These are phyloP conservation scores for Heteromurus nitidus DNA, from an alignment of 2,888 invertebrate species.

Conservation along the genomic window DNA sequence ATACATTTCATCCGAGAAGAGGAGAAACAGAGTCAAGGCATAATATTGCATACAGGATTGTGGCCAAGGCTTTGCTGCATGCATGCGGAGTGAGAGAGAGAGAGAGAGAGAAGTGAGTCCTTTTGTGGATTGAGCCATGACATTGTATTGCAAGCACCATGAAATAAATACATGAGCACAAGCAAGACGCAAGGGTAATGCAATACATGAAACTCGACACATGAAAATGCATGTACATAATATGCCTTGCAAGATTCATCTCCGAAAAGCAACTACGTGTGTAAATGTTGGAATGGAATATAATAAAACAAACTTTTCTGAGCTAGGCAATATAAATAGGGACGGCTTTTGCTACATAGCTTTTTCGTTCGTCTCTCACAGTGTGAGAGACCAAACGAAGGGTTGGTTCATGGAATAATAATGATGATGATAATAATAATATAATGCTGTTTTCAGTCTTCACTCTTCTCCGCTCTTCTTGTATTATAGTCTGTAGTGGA, in stretches of 20 bases:
- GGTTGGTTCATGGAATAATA: conserved; percentile 35
- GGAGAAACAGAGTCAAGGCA: not conserved
- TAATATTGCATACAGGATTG: not conserved
- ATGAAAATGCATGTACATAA: conserved; percentile 18
- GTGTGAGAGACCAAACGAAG: no score
- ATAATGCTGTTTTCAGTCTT: conserved; percentile 18
- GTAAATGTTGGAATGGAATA: conserved; percentile 29
- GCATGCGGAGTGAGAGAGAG: no score
- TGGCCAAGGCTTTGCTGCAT: not conserved
- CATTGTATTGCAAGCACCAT: conserved; percentile 36
- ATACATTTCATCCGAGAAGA: not conserved
- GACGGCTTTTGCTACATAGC: not conserved
- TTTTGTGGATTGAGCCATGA: conserved; percentile 49
- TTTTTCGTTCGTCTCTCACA: no score
- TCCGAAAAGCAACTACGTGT: conserved; percentile 10
- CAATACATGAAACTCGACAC: not conserved
- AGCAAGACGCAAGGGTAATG: conserved; percentile 1
- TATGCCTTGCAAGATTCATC: conserved; percentile 29
- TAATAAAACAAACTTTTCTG: conserved; percentile 2
- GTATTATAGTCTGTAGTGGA: not conserved
- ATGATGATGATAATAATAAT: conserved; percentile 34
- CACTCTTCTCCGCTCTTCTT: not conserved
- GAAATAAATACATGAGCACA: conserved; percentile 4
- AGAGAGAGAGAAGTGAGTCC: no score
- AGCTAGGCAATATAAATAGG: not conserved